These are phyloP conservation scores for Sitta europaea DNA, from an alignment of 2,113 vertebrate genomes.

Conservation along the genomic window DNA sequence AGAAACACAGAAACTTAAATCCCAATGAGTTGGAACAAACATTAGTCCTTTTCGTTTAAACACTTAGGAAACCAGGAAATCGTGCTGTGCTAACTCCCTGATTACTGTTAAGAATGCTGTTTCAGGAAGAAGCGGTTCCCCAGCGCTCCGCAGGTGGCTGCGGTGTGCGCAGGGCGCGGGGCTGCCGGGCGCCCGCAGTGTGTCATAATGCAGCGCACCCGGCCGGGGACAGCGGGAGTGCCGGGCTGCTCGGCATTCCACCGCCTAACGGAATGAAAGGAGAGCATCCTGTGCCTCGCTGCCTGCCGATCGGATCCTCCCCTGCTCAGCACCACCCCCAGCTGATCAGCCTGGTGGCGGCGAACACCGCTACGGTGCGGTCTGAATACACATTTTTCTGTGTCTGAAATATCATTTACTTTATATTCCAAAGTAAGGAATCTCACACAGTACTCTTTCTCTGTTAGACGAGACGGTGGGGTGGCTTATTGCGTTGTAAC, in stretches of 20 bases:
- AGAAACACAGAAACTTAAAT: neutral
- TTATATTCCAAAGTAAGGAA: neutral
- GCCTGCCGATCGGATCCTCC: neutral
- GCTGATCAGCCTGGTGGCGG: neutral
- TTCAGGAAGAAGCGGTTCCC: no score
- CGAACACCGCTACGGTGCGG: neutral
- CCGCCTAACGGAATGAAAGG: rapidly evolving
- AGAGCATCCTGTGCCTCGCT: rapidly evolving
- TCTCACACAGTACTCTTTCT: neutral
- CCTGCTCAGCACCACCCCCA: neutral
- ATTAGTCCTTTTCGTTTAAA: neutral
- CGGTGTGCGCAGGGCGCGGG: no score
- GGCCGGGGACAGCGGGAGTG: rapidly evolving
- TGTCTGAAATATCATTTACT: neutral
- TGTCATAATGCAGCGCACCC: conserved; percentile 41
- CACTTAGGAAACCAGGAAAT: neutral
- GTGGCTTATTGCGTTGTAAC: neutral
- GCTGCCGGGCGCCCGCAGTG: no score
- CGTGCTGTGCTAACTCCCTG: neutral
- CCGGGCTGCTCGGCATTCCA: neutral
- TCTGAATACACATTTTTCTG: neutral
- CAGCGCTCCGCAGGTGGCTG: no score
- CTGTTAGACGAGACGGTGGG: neutral
- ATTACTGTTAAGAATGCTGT: neutral
- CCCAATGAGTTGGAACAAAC: neutral